Conservation (phyloP, 2,113 vertebrate genomes). For the Leptosomus discolor region DNA sequence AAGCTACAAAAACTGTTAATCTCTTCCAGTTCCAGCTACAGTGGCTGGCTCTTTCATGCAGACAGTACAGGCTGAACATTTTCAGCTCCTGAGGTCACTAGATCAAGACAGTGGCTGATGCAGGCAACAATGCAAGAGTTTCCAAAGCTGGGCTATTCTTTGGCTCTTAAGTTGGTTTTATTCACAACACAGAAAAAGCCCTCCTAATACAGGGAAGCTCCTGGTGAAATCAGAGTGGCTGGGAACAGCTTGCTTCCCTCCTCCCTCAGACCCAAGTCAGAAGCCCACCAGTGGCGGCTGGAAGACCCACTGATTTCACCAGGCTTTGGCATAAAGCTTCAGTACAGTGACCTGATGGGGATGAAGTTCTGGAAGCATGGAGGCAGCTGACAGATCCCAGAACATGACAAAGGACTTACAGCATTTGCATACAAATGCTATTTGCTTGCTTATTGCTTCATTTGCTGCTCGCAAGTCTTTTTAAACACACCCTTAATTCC, state of each 20-base stretch:
- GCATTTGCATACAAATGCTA: not conserved
- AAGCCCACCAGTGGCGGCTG: not conserved
- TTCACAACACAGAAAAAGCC: not conserved
- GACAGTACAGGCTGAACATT: not conserved
- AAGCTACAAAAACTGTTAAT: not conserved
- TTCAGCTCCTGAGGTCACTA: not conserved
- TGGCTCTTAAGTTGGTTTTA: not conserved
- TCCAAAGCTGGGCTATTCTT: not conserved
- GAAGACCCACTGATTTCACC: not conserved
- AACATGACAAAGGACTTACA: not conserved
- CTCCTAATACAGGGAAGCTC: not conserved
- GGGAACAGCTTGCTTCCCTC: not conserved
- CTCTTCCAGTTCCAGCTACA: not conserved
- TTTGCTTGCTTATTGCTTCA: slow-evolving; percentile 26
- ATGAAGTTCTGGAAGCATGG: not conserved
- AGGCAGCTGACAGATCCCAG: not conserved
- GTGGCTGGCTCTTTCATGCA: not conserved
- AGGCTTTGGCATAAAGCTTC: not conserved
- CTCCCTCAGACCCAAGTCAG: not conserved
- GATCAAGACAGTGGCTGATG: not conserved
- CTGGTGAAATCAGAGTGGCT: not conserved
- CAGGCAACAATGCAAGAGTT: not conserved
- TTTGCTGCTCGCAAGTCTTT: not conserved
- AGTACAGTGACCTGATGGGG: not conserved
- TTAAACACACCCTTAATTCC: slow-evolving; percentile 17